Base-by-base conservation (phyloP, 1,140 invertebrate species). In the Bombus superbus region DNA sequence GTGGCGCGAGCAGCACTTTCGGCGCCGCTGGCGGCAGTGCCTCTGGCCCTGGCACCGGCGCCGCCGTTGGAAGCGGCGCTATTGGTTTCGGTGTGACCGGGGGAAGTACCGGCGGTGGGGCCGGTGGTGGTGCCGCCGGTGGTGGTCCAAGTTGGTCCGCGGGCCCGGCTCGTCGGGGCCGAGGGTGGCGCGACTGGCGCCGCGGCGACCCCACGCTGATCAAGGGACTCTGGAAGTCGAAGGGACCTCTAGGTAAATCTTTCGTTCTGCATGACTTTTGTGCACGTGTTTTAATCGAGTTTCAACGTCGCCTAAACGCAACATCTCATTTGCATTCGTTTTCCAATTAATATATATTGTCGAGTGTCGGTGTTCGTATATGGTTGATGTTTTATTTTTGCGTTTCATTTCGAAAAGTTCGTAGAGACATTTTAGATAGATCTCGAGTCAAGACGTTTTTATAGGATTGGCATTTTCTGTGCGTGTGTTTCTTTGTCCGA, bases 201-300 rank as follows among this genome's bases (percentile, higher is more conserved):
- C 95, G 96, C 68, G 96, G 96, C 62, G 97, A 97, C 92, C 97
- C 96, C 32, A 96, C 96, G 47, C 95, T 97, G 83, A 96, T 97
- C 94, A 97, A 97, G 94, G 96, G 96, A 71, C 95, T 97, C 64
- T 97, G 96, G 97, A 97, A 97, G 94, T 92, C 93, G 71, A 94
- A 93, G 88, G 94, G 94, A 62, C 96, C 96, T 59, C 95, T 97
- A 87, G 97, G 97, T 93, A 97, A 84, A 44, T 4, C 35, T 15
- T 57, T 6, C 3, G 13, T 42, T 71, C 35, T 53, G 9, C 15
- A n/a, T 32, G 9, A 32, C n/a, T 71, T 18, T 25, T 8, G 5
- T 53, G 18, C 38, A 13, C 25, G 2, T 32, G 15, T 47, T 18
- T 73, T 22, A 25, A 15, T 22, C 47, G 2, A 22, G 22, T 25